Base-by-base conservation (phyloP, 2,797 vertebrate species). In the Garrulus glandarius region DNA sequence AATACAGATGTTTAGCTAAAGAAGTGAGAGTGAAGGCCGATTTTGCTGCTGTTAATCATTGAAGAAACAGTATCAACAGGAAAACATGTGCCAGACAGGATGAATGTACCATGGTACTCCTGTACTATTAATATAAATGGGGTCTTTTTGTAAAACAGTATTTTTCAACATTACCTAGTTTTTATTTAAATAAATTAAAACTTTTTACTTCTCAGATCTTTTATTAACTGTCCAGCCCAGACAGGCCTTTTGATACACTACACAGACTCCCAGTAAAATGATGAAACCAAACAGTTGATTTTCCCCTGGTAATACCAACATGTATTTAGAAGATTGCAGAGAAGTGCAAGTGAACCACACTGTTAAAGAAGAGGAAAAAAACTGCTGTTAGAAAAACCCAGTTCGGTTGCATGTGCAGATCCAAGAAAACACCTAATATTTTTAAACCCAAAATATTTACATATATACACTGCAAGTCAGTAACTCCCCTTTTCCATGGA, bases 81-180 rank as follows among this genome's bases (percentile, higher is more conserved):
- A 76, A 89, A 89, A 56, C 5, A 11, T 4, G 20, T 44, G 36
- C n/a, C 17, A 7, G 67, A 79, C 8, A 69, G 41, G 52, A 84
- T 10, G 27, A 65, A 67, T 9, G 18, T 39, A 46, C 22, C 26
- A 30, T 4, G 2, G 41, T 56, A 60, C 32, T 84, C 27, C 32
- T 59, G 30, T 13, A 20, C 34, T 68, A 70, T n/a, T 63, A 55
- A 39, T 44, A 69, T 16, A 59, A 70, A 36, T 4, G 0, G 7
- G 0, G 0, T 2, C 23, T n/a, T 69, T 44, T 52, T 22, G 0
- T n/a, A 71, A 72, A 61, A 29, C 1, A 32, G 5, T 17, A 11
- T 61, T 78, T 93, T 67, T 41, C 55, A 87, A n/a, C 15, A 75
- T 60, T 64, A 50, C 3, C 6, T 56, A n/a, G 5, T 15, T 64